These are phyloP conservation scores for Glyptemys insculpta DNA, from an alignment of 2,797 vertebrate genomes.

Conservation along the genomic window DNA sequence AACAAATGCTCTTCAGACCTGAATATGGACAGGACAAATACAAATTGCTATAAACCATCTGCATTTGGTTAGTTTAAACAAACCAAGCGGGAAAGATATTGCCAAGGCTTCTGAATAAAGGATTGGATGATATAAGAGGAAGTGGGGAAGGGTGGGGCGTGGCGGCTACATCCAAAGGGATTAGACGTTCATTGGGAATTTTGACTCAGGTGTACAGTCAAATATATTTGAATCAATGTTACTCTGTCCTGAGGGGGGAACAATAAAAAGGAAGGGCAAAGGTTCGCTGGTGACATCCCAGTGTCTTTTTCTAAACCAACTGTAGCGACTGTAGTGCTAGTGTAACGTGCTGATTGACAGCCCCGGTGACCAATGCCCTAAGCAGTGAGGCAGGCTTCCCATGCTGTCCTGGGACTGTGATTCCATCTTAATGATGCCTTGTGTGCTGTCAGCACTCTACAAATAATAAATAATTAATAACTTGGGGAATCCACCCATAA, in stretches of 20 bases:
- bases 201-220: neutral
- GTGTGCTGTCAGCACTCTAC: neutral
- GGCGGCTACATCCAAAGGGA: neutral
- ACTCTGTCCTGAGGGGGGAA: neutral
- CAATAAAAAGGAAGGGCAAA: neutral
- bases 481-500: neutral
- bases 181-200: neutral
- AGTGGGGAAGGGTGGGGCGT: neutral
- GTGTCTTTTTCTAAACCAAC: neutral
- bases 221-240: neutral
- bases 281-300: neutral
- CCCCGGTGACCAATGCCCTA: rapidly evolving
- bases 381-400: neutral
- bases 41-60: neutral
- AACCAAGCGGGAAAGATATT: neutral
- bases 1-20: neutral
- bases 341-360: neutral
- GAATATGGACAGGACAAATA: constrained; percentile 1
- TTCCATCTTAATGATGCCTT: neutral
- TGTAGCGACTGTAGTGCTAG: rapidly evolving
- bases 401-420: neutral
- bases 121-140: neutral
- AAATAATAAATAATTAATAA: neutral
- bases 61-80: neutral
- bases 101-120: neutral